A percentile compares a stretch with the other conserved stretches of the same genome.
Conservation (phyloP, 2,888 invertebrate genomes). For the Monopis laevigella region DNA sequence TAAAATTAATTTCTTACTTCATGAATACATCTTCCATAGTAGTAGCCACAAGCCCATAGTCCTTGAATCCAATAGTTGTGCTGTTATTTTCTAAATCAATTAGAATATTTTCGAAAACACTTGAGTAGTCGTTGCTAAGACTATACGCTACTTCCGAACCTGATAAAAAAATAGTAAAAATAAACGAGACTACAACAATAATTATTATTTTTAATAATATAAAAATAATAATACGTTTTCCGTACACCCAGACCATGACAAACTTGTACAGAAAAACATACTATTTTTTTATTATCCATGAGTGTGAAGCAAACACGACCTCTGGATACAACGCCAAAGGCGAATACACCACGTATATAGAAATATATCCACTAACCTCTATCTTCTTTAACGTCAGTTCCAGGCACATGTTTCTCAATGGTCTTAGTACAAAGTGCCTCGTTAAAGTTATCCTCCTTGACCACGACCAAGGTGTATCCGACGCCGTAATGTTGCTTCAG, state of each 20-base stretch:
- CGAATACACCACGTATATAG: no score
- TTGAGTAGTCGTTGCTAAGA: constrained; percentile 69
- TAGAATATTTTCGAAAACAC: constrained; percentile 74
- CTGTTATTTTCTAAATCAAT: constrained; percentile 71
- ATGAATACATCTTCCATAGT: constrained; percentile 92
- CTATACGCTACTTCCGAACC: constrained; percentile 78
- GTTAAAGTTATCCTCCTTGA: constrained; percentile 40
- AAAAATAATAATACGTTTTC: no score
- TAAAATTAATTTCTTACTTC: constrained; percentile 59
- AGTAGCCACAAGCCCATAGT: constrained; percentile 86
- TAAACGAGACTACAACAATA: no score
- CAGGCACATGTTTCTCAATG: constrained; percentile 71
- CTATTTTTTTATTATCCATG: no score
- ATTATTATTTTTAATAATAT: no score
- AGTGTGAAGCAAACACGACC: no score
- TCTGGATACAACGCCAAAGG: no score
- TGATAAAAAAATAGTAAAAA: no score
- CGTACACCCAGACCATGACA: no score
- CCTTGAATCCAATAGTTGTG: constrained; percentile 70
- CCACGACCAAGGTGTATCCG: constrained; percentile 80
- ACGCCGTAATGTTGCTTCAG: constrained; percentile 86
- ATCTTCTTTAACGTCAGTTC: constrained; percentile 70
- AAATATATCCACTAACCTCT: constrained; percentile 57
- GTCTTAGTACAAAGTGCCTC: constrained; percentile 56
- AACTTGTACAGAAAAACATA: no score